Percentiles rank a stretch among this genome's conserved stretches.
phyloP scores from a whole-genome alignment of 2,113 vertebrate genomes.

The Fulmarus glacialis region DNA sequence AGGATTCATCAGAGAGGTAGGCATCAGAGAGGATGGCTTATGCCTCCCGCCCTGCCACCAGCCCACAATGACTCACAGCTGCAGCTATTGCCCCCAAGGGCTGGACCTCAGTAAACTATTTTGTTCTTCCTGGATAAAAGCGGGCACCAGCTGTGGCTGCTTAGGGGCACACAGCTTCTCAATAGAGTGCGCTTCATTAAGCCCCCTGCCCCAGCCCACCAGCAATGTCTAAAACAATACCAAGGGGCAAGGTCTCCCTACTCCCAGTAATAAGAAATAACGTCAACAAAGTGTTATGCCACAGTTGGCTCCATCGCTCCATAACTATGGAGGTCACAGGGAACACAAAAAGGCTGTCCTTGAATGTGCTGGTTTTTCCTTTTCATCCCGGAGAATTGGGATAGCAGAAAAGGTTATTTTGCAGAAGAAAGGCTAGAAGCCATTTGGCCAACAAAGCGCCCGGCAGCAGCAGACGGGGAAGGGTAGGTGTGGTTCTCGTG shows the following conservation, averaged over 20 bases:
- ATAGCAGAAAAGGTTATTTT: not conserved
- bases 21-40: too few relatives aligned
- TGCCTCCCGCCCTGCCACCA: not conserved
- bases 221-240: fast-evolving
- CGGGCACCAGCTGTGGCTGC: not conserved
- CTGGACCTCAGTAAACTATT: not conserved
- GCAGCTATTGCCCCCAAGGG: not conserved
- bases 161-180: not conserved
- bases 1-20: not conserved
- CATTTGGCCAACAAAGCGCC: not conserved
- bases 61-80: not conserved
- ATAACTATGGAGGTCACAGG: not conserved
- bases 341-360: not conserved
- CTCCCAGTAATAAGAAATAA: not conserved
- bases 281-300: fast-evolving
- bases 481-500: not conserved
- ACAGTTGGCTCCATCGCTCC: not conserved
- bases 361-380: not conserved
- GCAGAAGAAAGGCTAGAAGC: not conserved
- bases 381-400: not conserved
- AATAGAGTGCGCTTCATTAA: fast-evolving
- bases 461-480: not conserved
- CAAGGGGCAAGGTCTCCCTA: not conserved
- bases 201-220: not conserved
- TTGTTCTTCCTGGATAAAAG: not conserved